Conservation (phyloP, 2,113 vertebrate species). For the Charina bottae region DNA sequence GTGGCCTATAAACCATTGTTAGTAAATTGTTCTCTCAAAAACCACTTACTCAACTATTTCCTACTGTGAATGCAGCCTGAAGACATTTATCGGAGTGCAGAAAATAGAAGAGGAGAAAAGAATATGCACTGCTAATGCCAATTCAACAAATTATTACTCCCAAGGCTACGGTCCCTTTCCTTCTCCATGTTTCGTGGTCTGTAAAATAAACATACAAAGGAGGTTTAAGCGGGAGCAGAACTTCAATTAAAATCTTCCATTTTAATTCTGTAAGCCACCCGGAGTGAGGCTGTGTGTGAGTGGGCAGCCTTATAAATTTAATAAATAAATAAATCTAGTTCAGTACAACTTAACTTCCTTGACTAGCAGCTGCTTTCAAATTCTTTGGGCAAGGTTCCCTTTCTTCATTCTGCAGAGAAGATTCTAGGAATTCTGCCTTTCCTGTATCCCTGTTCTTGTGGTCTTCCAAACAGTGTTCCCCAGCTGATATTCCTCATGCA, state of each 20-base stretch:
- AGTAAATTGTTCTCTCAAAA: not conserved
- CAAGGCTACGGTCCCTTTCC: not conserved
- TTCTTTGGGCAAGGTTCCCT: not conserved
- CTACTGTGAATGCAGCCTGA: slow-evolving; percentile 1
- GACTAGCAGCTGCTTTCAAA: not conserved
- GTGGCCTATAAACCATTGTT: slow-evolving; percentile 14
- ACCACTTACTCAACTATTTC: slow-evolving; percentile 17
- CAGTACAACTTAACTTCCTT: not conserved
- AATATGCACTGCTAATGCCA: not conserved
- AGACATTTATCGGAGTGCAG: slow-evolving; percentile 5
- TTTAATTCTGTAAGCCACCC: no score
- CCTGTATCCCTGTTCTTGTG: no score
- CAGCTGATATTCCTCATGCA: no score
- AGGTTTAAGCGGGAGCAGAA: not conserved
- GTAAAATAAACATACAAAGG: not conserved
- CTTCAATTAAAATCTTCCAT: not conserved
- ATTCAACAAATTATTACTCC: not conserved
- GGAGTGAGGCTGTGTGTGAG: no score
- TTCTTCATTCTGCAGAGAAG: no score
- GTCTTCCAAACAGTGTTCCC: no score
- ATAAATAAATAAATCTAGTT: not conserved
- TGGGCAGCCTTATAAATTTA: no score
- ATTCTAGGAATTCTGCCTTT: no score
- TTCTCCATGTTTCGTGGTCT: not conserved
- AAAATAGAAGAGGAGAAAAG: slow-evolving; percentile 5